Conservation (phyloP, 2,888 invertebrate genomes). For the Drosophila cyrtoloma region DNA sequence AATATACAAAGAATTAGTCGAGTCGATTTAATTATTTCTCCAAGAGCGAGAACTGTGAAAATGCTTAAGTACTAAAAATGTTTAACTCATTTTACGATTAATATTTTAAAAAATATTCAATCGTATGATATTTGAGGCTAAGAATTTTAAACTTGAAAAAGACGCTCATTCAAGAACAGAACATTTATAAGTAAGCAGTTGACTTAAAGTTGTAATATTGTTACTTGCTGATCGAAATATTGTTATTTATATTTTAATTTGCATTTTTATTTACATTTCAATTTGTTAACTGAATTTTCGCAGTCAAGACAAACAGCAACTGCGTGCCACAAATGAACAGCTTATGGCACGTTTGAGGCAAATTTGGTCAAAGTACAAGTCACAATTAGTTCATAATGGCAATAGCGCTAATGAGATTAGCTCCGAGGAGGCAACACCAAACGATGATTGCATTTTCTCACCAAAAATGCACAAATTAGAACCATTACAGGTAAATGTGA, state of each 20-base stretch:
- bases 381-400: constrained; percentile 61
- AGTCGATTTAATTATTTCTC: not conserved
- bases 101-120: not conserved
- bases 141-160: not conserved
- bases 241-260: not conserved
- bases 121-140: not conserved
- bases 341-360: constrained; percentile 84
- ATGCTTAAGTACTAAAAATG: not conserved
- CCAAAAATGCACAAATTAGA: constrained; percentile 48
- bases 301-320: constrained; percentile 83
- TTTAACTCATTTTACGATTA: not conserved
- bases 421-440: constrained; percentile 42
- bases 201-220: not conserved
- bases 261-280: not conserved
- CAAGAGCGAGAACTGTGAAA: no score
- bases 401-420: constrained; percentile 40
- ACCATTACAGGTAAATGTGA: constrained; percentile 59
- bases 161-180: not conserved
- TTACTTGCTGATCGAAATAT: not conserved
- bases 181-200: not conserved
- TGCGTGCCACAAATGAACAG: constrained; percentile 84
- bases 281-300: constrained; percentile 21
- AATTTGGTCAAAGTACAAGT: constrained; percentile 84
- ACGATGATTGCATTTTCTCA: constrained; percentile 76
- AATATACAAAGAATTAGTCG: not conserved